Base-by-base conservation (phyloP, 2,888 invertebrate species). In the Helleia helle region DNA sequence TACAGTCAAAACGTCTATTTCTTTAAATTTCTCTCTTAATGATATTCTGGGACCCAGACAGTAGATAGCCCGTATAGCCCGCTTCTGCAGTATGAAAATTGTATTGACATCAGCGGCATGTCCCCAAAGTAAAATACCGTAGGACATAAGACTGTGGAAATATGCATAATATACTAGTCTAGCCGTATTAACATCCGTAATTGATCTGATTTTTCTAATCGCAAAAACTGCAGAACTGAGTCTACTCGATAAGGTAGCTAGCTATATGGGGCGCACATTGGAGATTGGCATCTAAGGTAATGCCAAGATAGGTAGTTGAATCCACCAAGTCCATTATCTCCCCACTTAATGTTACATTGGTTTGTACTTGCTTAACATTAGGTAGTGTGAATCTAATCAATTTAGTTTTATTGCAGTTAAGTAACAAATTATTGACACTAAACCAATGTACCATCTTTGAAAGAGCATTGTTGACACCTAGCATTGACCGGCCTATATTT, bases 81-180 rank as follows among this genome's bases (percentile, higher is more conserved):
- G n/a, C n/a, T n/a, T n/a, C n/a, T n/a, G n/a, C n/a, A n/a, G n/a
- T n/a, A n/a, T n/a, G n/a, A n/a, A n/a, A n/a, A n/a, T n/a, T n/a
- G n/a, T n/a, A n/a, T n/a, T n/a, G n/a, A n/a, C n/a, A n/a, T n/a
- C 28, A 11, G 28, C 28, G 11, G 28, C 28, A 28, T 28, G 28
- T 2, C 30, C 30, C 30, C 15, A 30, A 6, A 30, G 7, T n/a
- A 30, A 30, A 13, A 30, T 30, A 15, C 30, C 30, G 14, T 30
- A 14, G 25, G 25, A 25, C 25, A 25, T 25, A 25, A 18, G 18
- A 18, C 5, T n/a, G n/a, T n/a, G n/a, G 5, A 26, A 26, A 15
- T 37, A 37, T 26, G 27, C 14, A 27, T 37, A 25, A 14, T 25
- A 26, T 9, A 26, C 29, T 29, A 39, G 8, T 9, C 39, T 29